These are phyloP conservation scores for Perodicticus potto DNA, from an alignment of 2,797 vertebrate genomes.

Conservation along the genomic window DNA sequence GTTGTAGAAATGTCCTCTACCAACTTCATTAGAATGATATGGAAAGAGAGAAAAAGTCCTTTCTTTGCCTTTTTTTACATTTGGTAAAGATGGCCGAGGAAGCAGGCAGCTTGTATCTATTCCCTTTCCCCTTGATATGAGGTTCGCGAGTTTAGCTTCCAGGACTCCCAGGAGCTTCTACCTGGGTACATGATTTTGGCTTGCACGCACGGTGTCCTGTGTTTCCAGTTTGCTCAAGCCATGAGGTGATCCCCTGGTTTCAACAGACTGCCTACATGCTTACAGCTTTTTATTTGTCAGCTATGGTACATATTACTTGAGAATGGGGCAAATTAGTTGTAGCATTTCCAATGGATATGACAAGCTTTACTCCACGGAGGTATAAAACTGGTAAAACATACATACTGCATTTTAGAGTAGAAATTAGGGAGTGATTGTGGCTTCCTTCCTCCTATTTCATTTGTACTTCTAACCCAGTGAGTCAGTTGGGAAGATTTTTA, in stretches of 20 bases:
- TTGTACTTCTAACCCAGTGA: conserved; percentile 63
- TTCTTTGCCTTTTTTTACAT: background rate
- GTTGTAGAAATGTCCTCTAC: background rate
- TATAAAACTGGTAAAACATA: conserved; percentile 28
- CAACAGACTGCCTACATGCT: background rate
- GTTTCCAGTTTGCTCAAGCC: background rate
- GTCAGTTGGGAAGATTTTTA: conserved; percentile 81
- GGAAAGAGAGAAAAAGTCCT: background rate
- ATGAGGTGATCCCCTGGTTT: background rate
- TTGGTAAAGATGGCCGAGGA: background rate
- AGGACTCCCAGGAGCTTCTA: background rate
- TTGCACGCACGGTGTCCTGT: background rate
- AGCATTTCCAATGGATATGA: background rate
- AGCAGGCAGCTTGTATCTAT: background rate
- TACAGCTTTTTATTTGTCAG: background rate
- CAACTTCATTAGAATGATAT: background rate
- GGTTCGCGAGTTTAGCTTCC: background rate
- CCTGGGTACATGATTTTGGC: background rate
- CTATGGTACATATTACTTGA: background rate
- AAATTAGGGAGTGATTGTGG: background rate
- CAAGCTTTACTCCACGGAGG: background rate
- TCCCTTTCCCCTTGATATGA: background rate
- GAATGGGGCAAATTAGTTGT: background rate
- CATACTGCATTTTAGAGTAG: background rate
- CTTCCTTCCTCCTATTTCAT: background rate